phyloP scores from a whole-genome alignment of 2,888 invertebrate species.

The Zele albiditarsus region DNA sequence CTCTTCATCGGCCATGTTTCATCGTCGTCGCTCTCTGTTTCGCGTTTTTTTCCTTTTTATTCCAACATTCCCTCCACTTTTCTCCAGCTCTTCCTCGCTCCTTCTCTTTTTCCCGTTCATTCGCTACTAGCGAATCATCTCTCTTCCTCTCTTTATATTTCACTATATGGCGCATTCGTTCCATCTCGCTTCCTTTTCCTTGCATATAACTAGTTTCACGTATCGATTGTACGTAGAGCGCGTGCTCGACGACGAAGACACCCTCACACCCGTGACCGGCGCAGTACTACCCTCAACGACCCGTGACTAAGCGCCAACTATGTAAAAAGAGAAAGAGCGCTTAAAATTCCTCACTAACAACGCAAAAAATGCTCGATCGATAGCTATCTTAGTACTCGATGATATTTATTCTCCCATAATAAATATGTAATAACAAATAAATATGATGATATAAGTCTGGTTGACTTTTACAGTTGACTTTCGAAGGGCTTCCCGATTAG shows the following conservation, averaged over 20 bases:
- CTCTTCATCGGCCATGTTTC: constrained; percentile 39
- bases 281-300: constrained; percentile 42
- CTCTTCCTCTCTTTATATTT: constrained; percentile 31
- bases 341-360: constrained; percentile 18
- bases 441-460: constrained; percentile 2
- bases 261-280: constrained; percentile 36
- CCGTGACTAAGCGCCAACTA: constrained; percentile 39
- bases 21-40: constrained; percentile 41
- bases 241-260: constrained; percentile 58
- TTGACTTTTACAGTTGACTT: constrained; percentile 12
- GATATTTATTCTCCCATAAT: not conserved
- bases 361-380: constrained; percentile 41
- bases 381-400: constrained; percentile 41
- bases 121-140: constrained; percentile 18
- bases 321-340: constrained; percentile 6
- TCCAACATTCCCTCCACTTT: constrained; percentile 17
- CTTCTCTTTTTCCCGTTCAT: constrained; percentile 33
- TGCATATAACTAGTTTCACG: constrained; percentile 46
- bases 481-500: not conserved
- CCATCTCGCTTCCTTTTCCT: constrained; percentile 29
- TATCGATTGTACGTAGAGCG: constrained; percentile 65
- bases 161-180: constrained; percentile 10
- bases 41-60: not conserved
- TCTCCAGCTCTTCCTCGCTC: constrained; percentile 21
- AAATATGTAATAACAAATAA: constrained; percentile 11